These are phyloP conservation scores for Psephotus haematonotus DNA, from an alignment of 2,113 vertebrate species.

Conservation along the genomic window DNA sequence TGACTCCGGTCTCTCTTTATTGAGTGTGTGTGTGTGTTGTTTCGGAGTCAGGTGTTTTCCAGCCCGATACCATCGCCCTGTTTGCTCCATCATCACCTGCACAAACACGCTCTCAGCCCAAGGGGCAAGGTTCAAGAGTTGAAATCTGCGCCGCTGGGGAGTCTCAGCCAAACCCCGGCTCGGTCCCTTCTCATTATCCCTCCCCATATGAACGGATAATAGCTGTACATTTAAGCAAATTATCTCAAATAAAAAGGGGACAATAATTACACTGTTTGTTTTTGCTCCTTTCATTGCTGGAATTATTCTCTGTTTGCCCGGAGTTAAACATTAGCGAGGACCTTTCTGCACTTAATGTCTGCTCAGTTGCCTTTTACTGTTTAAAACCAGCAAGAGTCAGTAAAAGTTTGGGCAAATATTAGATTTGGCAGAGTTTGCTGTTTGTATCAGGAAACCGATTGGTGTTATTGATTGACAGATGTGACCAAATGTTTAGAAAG, in stretches of 20 bases:
- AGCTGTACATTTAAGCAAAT: conserved; percentile 63
- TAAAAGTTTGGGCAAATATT: conserved; percentile 85
- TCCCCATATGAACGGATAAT: conserved; percentile 51
- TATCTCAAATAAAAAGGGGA: conserved; percentile 50
- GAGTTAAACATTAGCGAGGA: conserved; percentile 53
- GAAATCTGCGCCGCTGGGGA: background rate
- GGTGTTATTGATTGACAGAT: conserved; percentile 81
- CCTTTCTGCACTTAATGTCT: conserved; percentile 22
- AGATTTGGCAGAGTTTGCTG: conserved; percentile 79
- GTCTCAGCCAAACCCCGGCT: background rate
- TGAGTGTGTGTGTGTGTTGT: background rate
- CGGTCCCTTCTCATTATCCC: conserved; percentile 34
- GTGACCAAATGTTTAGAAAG: conserved; percentile 80
- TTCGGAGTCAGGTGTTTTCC: background rate
- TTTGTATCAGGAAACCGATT: conserved; percentile 82
- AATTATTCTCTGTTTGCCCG: conserved; percentile 48
- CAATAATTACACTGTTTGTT: conserved; percentile 52
- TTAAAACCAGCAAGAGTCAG: conserved; percentile 71
- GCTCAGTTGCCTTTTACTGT: conserved; percentile 42
- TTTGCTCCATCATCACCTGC: conserved; percentile 8
- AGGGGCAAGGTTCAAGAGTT: conserved; percentile 32
- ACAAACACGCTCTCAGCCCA: background rate
- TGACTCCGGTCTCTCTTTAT: background rate
- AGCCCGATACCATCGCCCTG: background rate
- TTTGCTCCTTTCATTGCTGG: conserved; percentile 52